These are phyloP conservation scores for Gavia stellata DNA, from an alignment of 2,113 vertebrate species.

Conservation along the genomic window DNA sequence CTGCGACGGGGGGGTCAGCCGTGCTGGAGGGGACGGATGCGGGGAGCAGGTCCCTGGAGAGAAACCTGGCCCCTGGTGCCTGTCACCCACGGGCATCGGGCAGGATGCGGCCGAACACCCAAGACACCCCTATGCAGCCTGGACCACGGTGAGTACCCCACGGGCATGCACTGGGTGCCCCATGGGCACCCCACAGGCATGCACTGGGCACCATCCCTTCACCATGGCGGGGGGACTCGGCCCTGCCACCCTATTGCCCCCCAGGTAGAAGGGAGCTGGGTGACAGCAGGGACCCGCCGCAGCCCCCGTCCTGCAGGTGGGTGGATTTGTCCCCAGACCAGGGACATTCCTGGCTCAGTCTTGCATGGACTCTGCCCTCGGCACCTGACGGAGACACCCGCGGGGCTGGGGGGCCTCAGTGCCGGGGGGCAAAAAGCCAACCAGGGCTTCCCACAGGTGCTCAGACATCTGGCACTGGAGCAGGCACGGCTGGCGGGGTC, in stretches of 20 bases:
- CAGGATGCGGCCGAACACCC: neutral
- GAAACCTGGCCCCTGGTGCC: neutral
- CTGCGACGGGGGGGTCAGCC: neutral
- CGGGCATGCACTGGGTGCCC: neutral
- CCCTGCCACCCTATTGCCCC: neutral
- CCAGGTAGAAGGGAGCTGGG: neutral
- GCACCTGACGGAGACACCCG: neutral
- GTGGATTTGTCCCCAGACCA: neutral
- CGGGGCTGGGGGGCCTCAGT: neutral
- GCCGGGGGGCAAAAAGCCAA: neutral
- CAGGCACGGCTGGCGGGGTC: neutral
- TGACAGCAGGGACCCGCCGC: rapidly evolving
- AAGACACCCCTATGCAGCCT: neutral
- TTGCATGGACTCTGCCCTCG: rapidly evolving
- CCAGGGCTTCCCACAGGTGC: neutral
- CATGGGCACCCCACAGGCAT: rapidly evolving
- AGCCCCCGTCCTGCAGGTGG: neutral
- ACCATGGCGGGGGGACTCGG: rapidly evolving
- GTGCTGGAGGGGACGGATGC: rapidly evolving
- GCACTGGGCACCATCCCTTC: neutral
- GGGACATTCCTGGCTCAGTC: neutral
- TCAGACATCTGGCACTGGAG: rapidly evolving
- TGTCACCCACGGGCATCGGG: neutral
- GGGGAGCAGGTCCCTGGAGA: neutral
- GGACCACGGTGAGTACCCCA: neutral